Evolutionary conservation across 2,888 invertebrate genomes (phyloP).

Genomic region (Lasioglossum lativentre): DNA sequence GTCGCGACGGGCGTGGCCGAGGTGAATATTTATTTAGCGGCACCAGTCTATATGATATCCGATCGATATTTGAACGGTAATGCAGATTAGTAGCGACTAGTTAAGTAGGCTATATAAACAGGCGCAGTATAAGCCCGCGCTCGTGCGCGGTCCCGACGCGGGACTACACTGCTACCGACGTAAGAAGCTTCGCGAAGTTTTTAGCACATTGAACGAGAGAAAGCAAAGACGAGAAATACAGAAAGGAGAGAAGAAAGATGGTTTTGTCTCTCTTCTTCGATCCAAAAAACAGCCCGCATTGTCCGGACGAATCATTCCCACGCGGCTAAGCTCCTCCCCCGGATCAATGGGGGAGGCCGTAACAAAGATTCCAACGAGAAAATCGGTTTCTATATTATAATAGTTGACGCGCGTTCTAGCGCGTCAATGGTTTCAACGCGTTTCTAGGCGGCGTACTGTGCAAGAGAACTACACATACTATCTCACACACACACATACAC

Average conservation of each 20-base stretch:
- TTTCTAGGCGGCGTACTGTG: slow-evolving; percentile 4
- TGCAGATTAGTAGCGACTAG: background rate
- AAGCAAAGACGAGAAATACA: background rate
- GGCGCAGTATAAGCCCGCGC: background rate
- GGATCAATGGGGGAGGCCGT: background rate
- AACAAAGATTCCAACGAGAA: slow-evolving; percentile 46
- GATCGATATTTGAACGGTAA: slow-evolving; percentile 1
- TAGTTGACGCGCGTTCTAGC: slow-evolving; percentile 64
- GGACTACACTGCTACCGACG: background rate
- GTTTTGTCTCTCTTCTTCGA: background rate
- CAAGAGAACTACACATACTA: background rate
- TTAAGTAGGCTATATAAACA: background rate
- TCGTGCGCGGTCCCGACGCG: background rate
- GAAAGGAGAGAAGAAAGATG: background rate
- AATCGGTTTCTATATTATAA: slow-evolving; percentile 43
- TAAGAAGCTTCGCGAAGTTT: background rate
- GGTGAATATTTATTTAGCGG: slow-evolving; percentile 1
- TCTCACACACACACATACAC: background rate
- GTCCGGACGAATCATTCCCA: slow-evolving; percentile 1
- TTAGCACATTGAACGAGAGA: background rate
- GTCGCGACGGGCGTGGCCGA: background rate
- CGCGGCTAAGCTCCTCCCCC: background rate
- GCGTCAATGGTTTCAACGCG: slow-evolving; percentile 46
- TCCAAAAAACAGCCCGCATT: background rate
- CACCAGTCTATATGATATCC: background rate